Conservation (phyloP, 2,888 invertebrate species). For the Scaptomyza caliginosa region DNA sequence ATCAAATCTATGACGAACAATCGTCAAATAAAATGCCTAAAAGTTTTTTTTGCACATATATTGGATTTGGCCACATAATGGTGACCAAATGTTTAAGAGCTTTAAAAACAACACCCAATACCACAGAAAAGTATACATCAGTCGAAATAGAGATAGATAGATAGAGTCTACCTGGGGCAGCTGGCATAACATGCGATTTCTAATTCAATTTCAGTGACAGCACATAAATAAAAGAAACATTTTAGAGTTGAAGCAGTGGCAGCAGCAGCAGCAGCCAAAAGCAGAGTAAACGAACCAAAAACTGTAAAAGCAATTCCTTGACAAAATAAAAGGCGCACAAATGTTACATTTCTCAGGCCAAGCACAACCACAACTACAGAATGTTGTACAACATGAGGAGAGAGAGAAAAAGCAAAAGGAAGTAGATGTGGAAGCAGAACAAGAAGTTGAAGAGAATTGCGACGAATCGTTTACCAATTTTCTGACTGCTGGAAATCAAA, state of each 20-base stretch:
- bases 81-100: conserved; percentile 25
- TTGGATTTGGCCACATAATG: conserved; percentile 13
- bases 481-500: conserved; percentile 77
- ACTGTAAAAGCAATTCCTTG: conserved; percentile 76
- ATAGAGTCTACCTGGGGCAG: conserved; percentile 38
- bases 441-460: conserved; percentile 42
- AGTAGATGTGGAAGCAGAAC: neutral
- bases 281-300: conserved; percentile 64
- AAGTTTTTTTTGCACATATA: conserved; percentile 4
- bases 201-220: conserved; percentile 77
- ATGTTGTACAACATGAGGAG: conserved; percentile 20
- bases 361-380: conserved; percentile 53
- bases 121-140: neutral
- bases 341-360: conserved; percentile 75
- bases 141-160: neutral
- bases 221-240: conserved; percentile 76
- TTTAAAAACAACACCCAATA: conserved; percentile 36
- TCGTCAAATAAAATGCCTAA: conserved; percentile 1
- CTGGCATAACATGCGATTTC: conserved; percentile 72
- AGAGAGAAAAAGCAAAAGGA: neutral
- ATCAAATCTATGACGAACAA: neutral
- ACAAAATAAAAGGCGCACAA: conserved; percentile 71
- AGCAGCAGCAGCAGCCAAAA: conserved; percentile 42
- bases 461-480: conserved; percentile 78
- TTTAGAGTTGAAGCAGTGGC: conserved; percentile 45